Conservation (phyloP, 2,888 invertebrate species). For the Cephonodes hylas region DNA sequence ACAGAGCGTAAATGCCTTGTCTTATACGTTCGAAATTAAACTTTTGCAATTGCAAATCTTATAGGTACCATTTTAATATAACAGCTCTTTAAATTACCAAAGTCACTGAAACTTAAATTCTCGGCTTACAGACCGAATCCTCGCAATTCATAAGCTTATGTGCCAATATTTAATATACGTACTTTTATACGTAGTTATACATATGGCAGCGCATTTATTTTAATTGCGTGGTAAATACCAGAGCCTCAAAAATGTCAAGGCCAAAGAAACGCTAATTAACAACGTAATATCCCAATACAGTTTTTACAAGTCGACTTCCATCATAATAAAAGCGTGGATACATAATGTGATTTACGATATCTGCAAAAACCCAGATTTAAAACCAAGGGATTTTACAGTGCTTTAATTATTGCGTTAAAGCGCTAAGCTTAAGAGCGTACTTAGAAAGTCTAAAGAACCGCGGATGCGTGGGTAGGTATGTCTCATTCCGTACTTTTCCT, state of each 20-base stretch:
- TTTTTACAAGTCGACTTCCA: not conserved
- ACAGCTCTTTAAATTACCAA: too few species aligned
- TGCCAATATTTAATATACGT: too few species aligned
- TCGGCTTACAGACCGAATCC: too few species aligned
- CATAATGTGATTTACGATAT: constrained; percentile 1
- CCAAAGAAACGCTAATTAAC: not conserved
- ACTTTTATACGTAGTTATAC: too few species aligned
- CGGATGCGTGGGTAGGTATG: constrained; percentile 4
- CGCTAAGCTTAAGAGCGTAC: constrained; percentile 4
- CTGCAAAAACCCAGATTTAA: not conserved
- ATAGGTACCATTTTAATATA: too few species aligned
- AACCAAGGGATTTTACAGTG: constrained; percentile 1
- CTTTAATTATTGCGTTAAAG: constrained; percentile 7
- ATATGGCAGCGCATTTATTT: too few species aligned
- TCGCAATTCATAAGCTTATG: too few species aligned
- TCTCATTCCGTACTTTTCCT: not conserved
- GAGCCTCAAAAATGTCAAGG: not conserved
- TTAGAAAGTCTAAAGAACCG: constrained; percentile 8
- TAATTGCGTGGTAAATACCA: not conserved
- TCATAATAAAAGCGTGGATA: not conserved
- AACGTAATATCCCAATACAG: not conserved
- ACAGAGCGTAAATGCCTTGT: too few species aligned
- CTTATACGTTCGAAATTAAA: too few species aligned
- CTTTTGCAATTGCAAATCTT: too few species aligned
- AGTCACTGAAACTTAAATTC: too few species aligned